Evolutionary conservation across 2,113 vertebrate species (phyloP), one percentile per base, ranked within the genome.

Genomic region (Isurus oxyrinchus): DNA sequence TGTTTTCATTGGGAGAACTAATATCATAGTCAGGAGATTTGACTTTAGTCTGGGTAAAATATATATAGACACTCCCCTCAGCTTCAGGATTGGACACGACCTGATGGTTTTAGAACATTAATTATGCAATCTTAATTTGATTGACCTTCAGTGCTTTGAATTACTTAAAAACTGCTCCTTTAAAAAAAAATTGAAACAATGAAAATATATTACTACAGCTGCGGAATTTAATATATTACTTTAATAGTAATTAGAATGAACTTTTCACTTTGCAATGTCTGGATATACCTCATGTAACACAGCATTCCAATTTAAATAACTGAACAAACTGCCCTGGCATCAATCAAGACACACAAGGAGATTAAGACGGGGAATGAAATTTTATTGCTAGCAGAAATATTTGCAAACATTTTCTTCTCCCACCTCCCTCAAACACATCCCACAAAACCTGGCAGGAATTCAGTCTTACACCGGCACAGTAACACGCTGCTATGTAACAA

Each of bases 371-470:
- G 23, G n/a, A 67, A 67, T 44, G 23, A 27, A 49, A 10, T 23
- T 95, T 95, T 95, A 95, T 95, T 95, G 94, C 11, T 61, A 94
- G 66, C 90, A 63, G 21, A 63, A 95, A 95, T 95, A 53, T 95
- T 95, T 53, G 63, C 66, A 69, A 94, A 53, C 94, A 31, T 67
- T 40, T 69, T 94, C 94, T 44, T 63, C 94, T 14, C 63, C 63
- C 44, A 11, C 8, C 66, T 53, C 44, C 66, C 2, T 72, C 63
- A 95, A 66, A 95, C 90, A 95, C 93, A 95, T 27, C 10, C 13
- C 93, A 69, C 63, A 69, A 66, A 95, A 90, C 2, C 87, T 3
- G 13, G 11, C 63, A 49, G 40, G 10, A 72, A 72, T 31, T 95
- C 66, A 67, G 44, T 69, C 2, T 13, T 69, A 95, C 25, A 69